These are phyloP conservation scores for Urocitellus parryii DNA, from an alignment of 2,113 vertebrate genomes.

Conservation along the genomic window DNA sequence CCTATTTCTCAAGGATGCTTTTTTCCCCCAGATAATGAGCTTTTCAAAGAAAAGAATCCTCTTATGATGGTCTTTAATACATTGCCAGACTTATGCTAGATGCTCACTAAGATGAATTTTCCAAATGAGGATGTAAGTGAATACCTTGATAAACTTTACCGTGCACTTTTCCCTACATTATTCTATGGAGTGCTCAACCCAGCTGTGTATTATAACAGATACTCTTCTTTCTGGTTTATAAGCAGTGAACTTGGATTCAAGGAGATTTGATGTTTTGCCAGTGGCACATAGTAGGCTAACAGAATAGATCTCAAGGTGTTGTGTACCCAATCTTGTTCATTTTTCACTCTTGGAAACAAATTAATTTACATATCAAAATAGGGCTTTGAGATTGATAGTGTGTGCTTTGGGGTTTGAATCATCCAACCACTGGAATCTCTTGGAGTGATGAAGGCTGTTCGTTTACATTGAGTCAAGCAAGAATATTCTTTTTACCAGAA, in stretches of 20 bases:
- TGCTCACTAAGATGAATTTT: background rate
- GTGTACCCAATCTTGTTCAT: background rate
- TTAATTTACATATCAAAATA: background rate
- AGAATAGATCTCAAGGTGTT: background rate
- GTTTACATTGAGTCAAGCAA: background rate
- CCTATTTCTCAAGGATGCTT: background rate
- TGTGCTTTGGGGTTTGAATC: background rate
- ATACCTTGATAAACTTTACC: background rate
- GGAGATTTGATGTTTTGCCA: background rate
- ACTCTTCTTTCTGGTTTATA: background rate
- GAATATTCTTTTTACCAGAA: constrained; percentile 22
- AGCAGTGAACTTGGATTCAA: background rate
- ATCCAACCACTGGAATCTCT: background rate
- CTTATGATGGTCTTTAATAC: background rate
- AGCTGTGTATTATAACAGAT: background rate
- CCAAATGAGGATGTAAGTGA: background rate
- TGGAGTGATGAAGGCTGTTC: background rate
- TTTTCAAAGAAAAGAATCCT: constrained; percentile 13
- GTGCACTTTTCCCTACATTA: background rate
- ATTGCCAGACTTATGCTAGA: background rate
- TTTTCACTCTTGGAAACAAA: background rate
- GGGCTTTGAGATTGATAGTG: background rate
- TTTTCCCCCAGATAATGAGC: background rate
- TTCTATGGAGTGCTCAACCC: background rate
- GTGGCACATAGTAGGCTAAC: background rate